Percentiles rank a stretch among this genome's conserved stretches.
phyloP scores from a whole-genome alignment of 2,113 vertebrate species.

The Leptosomus discolor region DNA sequence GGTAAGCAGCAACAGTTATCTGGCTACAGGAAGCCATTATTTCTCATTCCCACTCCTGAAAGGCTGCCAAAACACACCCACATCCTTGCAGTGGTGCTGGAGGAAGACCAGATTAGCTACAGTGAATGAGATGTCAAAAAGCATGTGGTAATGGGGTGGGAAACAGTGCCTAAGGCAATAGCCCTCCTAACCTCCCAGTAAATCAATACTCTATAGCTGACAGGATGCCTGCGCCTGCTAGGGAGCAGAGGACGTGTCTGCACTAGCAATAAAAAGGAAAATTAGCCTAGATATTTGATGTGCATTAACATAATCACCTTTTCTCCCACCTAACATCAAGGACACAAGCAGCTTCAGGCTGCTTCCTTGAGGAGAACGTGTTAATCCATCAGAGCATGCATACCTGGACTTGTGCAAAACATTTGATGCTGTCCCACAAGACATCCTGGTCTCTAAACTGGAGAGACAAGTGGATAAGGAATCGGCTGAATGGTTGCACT shows the following conservation, averaged over 20 bases:
- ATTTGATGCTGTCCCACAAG: too few species aligned
- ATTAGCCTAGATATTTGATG: not conserved
- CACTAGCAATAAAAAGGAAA: not conserved
- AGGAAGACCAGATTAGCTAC: not conserved
- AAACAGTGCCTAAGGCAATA: not conserved
- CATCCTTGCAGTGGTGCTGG: not conserved
- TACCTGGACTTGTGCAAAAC: too few species aligned
- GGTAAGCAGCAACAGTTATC: not conserved
- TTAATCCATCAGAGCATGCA: not conserved
- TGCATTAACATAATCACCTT: not conserved
- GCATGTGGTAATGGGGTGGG: accelerated
- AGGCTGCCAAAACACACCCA: not conserved
- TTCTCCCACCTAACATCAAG: not conserved
- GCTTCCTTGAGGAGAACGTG: accelerated
- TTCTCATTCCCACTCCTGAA: not conserved
- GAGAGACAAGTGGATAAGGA: too few species aligned
- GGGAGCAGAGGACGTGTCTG: not conserved
- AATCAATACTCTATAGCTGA: not conserved
- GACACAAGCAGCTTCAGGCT: not conserved
- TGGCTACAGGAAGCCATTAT: not conserved
- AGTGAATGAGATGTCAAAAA: not conserved
- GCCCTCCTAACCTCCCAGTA: not conserved
- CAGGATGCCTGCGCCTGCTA: not conserved
- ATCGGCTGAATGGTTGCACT: too few species aligned
- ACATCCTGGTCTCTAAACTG: too few species aligned